These are phyloP conservation scores for Aramus guarauna DNA, from an alignment of 2,113 vertebrate species.

Conservation along the genomic window DNA sequence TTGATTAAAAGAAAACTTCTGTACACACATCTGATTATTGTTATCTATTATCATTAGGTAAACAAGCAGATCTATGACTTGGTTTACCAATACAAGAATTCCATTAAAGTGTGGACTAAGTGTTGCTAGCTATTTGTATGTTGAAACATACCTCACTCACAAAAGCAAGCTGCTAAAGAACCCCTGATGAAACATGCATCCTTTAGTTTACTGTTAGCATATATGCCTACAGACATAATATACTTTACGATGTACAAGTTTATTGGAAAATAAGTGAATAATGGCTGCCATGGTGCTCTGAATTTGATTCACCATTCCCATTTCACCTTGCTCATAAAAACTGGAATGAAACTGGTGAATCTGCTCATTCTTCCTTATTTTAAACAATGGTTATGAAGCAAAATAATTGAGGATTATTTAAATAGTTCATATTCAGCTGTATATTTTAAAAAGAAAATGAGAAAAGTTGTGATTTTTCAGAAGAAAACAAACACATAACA, in stretches of 20 bases:
- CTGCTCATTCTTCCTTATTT: background rate
- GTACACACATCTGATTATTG: background rate
- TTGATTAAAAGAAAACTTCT: background rate
- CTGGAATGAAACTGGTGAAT: conserved; percentile 56
- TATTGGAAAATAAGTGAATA: background rate
- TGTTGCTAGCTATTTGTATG: background rate
- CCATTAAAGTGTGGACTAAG: background rate
- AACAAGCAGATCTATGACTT: background rate
- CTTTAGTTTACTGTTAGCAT: background rate
- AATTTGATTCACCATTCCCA: conserved; percentile 46
- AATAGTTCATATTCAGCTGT: background rate
- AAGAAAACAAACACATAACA: conserved; percentile 28
- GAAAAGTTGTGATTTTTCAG: conserved; percentile 13
- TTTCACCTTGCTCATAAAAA: background rate
- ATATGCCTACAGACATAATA: background rate
- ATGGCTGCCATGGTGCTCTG: background rate
- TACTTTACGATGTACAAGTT: background rate
- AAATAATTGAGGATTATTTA: background rate
- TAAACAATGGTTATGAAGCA: background rate
- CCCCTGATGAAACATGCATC: background rate
- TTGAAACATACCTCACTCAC: background rate
- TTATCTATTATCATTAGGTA: background rate
- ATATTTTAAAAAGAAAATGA: conserved; percentile 10
- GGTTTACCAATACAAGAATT: background rate
- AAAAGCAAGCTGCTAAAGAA: background rate